Evolutionary conservation across 1,140 invertebrate species (phyloP), one percentile per base, ranked within the genome.

Genomic region (Diorhabda carinulata): DNA sequence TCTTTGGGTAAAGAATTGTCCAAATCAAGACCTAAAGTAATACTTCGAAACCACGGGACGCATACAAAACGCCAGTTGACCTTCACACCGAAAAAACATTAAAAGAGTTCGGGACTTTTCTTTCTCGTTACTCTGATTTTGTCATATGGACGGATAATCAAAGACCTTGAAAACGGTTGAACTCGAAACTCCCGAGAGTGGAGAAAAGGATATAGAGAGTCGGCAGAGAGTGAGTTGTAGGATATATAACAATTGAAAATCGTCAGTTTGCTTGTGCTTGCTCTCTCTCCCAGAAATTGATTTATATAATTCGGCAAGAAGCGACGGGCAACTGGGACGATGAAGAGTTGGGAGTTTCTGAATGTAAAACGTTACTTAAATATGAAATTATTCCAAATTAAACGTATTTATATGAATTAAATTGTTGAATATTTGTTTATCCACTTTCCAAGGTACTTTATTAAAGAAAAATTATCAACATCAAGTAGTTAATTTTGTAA

Each of bases 271-370:
- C 47, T 52, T 52, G 47, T 52, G 47, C 47, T 52, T 43, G 42
- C 43, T 8, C 61, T 62, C 61, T 62, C 61, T 65, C 47, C 64
- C 58, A 67, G 66, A 67, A 67, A 67, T 67, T 67, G 66, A 67
- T 67, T 67, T 67, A 67, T 59, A 67, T 47, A 67, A 67, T 67
- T 67, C 45, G 66, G 66, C 57, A 67, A 67, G 66, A 40, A 44
- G 41, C 47, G 47, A 52, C 61, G 40, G 64, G 64, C 64, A 10
- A 47, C 64, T n/a, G n/a, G 47, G 47, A 6, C 47, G 47, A 52
- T n/a, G 47, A 52, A 52, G 47, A 52, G 47, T 52, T 52, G 47
- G 47, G 47, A 52, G n/a, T 8, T 52, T 8, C 47, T 52, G 25
- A 25, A 25, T 25, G 25, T 25, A 25, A 25, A 25, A 25, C 25